Percentiles rank a stretch among this genome's conserved stretches.
Evolutionary conservation across 2,113 vertebrate species (phyloP).

Genomic region (Struthidea cinerea): DNA sequence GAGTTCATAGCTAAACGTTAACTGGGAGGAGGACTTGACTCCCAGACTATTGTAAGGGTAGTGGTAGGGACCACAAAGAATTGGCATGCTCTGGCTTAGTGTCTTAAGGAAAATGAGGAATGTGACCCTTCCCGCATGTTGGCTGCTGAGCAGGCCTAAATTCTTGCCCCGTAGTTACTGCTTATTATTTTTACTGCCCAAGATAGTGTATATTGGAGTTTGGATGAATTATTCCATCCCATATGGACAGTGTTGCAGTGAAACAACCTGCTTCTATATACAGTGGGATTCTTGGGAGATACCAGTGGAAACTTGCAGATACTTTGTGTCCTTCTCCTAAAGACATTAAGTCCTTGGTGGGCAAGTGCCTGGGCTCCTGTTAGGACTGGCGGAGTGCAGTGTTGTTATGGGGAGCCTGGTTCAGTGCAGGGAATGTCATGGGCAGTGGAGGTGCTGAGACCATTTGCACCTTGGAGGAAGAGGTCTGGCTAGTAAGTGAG

Average conservation of each 20-base stretch:
- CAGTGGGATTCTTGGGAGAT: neutral
- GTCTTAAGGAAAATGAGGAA: neutral
- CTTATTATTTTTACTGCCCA: neutral
- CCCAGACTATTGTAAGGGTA: neutral
- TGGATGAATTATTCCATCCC: neutral
- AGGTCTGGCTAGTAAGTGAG: neutral
- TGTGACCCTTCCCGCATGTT: neutral
- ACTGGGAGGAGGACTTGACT: neutral
- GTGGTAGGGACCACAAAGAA: neutral
- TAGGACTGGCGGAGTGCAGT: neutral
- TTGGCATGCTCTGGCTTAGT: neutral
- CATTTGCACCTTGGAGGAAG: neutral
- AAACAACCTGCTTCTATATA: neutral
- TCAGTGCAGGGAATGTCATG: neutral
- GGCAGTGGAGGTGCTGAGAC: neutral
- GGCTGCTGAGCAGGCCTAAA: neutral
- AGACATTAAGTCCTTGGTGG: rapidly evolving
- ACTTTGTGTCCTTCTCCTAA: neutral
- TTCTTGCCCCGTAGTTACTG: neutral
- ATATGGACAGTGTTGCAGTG: neutral
- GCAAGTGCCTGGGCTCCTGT: neutral
- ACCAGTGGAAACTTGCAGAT: neutral
- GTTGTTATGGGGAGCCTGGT: neutral
- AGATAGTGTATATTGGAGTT: neutral
- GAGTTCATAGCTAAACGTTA: neutral